Conservation (phyloP, 2,113 vertebrate genomes). For the Edolisoma coerulescens region DNA sequence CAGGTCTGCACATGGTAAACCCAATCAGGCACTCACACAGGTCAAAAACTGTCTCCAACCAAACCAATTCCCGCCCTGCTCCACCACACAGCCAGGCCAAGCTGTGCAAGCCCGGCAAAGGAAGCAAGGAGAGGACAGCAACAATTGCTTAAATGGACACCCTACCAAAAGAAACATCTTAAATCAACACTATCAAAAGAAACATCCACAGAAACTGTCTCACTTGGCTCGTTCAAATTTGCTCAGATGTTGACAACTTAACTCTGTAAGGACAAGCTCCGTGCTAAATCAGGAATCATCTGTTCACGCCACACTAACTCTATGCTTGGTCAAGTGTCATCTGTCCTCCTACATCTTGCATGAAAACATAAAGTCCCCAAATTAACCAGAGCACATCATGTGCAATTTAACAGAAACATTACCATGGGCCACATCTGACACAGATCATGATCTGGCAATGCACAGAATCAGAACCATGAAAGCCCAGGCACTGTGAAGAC, state of each 20-base stretch:
- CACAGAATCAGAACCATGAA: background rate
- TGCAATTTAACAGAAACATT: background rate
- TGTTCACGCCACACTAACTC: background rate
- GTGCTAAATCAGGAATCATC: slow-evolving; percentile 4
- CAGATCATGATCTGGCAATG: background rate
- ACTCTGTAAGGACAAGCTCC: slow-evolving; percentile 1
- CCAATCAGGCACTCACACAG: background rate
- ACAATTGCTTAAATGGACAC: background rate
- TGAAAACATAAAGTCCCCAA: background rate
- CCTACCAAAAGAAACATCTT: background rate
- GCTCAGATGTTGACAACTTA: background rate
- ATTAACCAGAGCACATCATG: background rate
- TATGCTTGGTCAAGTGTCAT: background rate
- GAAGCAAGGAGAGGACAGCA: background rate
- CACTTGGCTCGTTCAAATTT: background rate
- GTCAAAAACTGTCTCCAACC: background rate
- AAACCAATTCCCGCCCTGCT: background rate
- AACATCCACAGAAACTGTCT: background rate
- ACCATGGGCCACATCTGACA: background rate
- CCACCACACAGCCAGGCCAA: accelerated
- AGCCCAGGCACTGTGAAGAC: background rate
- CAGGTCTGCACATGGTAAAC: background rate
- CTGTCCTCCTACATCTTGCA: background rate
- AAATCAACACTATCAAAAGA: background rate
- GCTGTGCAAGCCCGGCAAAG: background rate